Evolutionary conservation across 1,140 invertebrate species (phyloP).

Genomic region (Micrasema longulum): DNA sequence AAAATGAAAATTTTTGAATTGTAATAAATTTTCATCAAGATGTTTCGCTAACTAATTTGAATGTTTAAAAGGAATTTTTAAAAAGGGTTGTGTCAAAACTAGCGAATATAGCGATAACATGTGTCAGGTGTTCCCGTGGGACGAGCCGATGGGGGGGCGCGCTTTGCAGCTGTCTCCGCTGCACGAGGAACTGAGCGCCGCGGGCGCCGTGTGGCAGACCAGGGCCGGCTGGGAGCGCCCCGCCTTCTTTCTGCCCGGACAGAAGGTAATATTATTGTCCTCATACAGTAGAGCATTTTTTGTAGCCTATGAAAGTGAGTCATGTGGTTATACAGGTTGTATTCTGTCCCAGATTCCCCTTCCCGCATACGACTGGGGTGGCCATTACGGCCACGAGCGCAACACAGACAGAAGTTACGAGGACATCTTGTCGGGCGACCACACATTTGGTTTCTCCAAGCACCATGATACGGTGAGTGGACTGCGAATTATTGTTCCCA

Average conservation of each 20-base stretch:
- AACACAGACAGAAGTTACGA: conserved; percentile 77
- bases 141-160: conserved; percentile 85
- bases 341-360: conserved; percentile 70
- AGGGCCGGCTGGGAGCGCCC: conserved; percentile 89
- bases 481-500: too few species aligned
- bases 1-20: too few species aligned
- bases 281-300: too few species aligned
- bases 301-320: too few species aligned
- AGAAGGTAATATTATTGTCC: conserved; percentile 36
- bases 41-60: too few species aligned
- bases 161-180: conserved; percentile 66
- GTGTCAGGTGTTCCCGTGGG: conserved; percentile 80
- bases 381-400: conserved; percentile 76
- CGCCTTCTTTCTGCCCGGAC: conserved; percentile 72
- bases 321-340: too few species aligned
- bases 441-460: conserved; percentile 83
- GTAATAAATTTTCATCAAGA: too few species aligned
- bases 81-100: too few species aligned
- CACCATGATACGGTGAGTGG: conserved; percentile 77
- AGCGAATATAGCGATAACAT: too few species aligned
- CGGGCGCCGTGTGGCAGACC: conserved; percentile 87
- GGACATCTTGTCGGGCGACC: conserved; percentile 77
- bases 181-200: conserved; percentile 72
- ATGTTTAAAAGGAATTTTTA: too few species aligned
- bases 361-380: conserved; percentile 85